These are phyloP conservation scores for Uria lomvia DNA, from an alignment of 2,113 vertebrate species.

Conservation along the genomic window DNA sequence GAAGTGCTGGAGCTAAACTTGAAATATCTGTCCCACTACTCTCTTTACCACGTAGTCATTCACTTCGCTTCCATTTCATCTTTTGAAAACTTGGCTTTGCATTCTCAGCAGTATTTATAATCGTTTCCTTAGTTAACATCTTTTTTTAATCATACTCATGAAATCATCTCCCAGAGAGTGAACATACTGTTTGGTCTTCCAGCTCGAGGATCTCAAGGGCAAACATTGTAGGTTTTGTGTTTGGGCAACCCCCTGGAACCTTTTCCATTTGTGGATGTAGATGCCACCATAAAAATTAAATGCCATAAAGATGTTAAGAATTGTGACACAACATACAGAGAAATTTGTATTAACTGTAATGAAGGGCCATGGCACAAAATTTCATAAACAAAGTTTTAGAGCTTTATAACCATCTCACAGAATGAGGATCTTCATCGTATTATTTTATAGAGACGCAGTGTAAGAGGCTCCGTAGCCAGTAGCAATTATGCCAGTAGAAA, in stretches of 20 bases:
- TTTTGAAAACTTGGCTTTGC: neutral
- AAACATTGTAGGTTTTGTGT: neutral
- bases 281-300: neutral
- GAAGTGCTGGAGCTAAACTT: neutral
- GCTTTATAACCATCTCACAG: neutral
- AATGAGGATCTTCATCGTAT: neutral
- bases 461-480: neutral
- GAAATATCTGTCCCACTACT: neutral
- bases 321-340: neutral
- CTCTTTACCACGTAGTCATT: neutral
- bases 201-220: neutral
- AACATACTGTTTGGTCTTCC: neutral
- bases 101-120: neutral
- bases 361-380: neutral
- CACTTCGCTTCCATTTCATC: neutral
- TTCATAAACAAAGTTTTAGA: neutral
- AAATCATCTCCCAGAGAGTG: neutral
- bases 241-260: neutral
- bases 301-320: neutral
- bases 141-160: neutral
- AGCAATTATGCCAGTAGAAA: neutral
- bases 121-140: neutral
- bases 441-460: neutral
- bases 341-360: neutral
- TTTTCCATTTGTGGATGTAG: neutral